Conservation (phyloP, 2,113 vertebrate species). For the Hassar affinis region DNA sequence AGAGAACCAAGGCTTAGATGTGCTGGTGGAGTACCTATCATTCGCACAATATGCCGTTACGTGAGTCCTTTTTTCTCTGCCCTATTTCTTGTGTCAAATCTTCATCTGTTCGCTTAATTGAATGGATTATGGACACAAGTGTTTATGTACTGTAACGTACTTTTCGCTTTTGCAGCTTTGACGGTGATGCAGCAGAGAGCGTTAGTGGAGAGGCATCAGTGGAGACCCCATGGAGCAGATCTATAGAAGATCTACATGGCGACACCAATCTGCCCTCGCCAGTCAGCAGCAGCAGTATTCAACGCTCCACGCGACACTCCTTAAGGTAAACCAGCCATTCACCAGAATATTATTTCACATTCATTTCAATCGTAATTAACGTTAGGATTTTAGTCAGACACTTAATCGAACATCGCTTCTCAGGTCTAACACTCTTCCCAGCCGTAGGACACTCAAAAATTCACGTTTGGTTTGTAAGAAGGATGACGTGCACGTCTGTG, state of each 20-base stretch:
- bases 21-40: conserved; percentile 94
- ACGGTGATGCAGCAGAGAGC: conserved; percentile 86
- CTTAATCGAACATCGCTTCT: background rate
- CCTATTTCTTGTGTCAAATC: background rate
- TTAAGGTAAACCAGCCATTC: conserved; percentile 61
- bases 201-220: conserved; percentile 83
- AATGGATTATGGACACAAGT: background rate
- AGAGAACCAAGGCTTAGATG: conserved; percentile 93
- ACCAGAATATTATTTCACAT: too few relatives aligned
- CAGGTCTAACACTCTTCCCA: conserved; percentile 92
- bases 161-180: conserved; percentile 85
- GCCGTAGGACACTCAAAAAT: conserved; percentile 90
- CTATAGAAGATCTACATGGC: conserved; percentile 94
- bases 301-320: conserved; percentile 85
- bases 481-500: conserved; percentile 94
- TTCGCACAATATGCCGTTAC: conserved; percentile 97
- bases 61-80: conserved; percentile 74
- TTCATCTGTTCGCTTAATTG: background rate
- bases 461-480: conserved; percentile 94
- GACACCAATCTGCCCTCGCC: conserved; percentile 90
- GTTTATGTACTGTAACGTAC: too few relatives aligned
- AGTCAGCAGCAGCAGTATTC: conserved; percentile 75
- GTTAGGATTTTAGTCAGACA: background rate
- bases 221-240: conserved; percentile 92
- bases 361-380: background rate